Percentiles rank a stretch among this genome's conserved stretches.
These are phyloP conservation scores for Penaeus japonicus DNA, from an alignment of 1,140 invertebrate genomes.

Conservation along the genomic window DNA sequence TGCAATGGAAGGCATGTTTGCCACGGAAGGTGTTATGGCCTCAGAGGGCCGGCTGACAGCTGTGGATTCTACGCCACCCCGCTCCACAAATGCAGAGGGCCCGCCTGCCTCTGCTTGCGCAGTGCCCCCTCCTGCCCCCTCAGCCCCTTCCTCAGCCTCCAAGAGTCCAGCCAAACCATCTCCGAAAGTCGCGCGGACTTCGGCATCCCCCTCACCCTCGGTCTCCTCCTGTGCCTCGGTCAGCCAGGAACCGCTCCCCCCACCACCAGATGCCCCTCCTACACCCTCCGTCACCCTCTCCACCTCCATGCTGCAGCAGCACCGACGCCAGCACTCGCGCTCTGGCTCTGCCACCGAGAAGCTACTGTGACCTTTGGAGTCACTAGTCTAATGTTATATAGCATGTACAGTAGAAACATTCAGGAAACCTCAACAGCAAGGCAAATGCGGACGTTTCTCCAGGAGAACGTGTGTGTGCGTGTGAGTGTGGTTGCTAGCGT, in stretches of 20 bases:
- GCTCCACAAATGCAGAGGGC: neutral
- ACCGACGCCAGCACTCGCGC: slow-evolving; percentile 33
- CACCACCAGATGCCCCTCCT: slow-evolving; percentile 28
- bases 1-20: slow-evolving; percentile 45
- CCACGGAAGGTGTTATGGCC: slow-evolving; percentile 42
- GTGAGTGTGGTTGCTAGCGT: too few species aligned
- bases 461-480: neutral
- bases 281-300: slow-evolving; percentile 27
- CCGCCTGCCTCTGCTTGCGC: neutral
- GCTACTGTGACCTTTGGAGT: slow-evolving; percentile 51
- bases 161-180: slow-evolving; percentile 21
- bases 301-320: slow-evolving; percentile 37
- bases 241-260: neutral
- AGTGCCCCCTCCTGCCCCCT: neutral
- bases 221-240: neutral
- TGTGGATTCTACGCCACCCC: slow-evolving; percentile 18
- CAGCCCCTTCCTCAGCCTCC: neutral
- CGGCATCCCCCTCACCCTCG: slow-evolving; percentile 24
- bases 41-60: slow-evolving; percentile 35
- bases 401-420: neutral
- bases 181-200: slow-evolving; percentile 20
- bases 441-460: neutral
- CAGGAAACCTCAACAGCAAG: neutral
- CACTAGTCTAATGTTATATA: slow-evolving; percentile 28
- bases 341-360: slow-evolving; percentile 42